Percentiles rank a stretch among this genome's conserved stretches.
Evolutionary conservation across 2,113 vertebrate species (phyloP).

Genomic region (Ornithorhynchus anatinus): DNA sequence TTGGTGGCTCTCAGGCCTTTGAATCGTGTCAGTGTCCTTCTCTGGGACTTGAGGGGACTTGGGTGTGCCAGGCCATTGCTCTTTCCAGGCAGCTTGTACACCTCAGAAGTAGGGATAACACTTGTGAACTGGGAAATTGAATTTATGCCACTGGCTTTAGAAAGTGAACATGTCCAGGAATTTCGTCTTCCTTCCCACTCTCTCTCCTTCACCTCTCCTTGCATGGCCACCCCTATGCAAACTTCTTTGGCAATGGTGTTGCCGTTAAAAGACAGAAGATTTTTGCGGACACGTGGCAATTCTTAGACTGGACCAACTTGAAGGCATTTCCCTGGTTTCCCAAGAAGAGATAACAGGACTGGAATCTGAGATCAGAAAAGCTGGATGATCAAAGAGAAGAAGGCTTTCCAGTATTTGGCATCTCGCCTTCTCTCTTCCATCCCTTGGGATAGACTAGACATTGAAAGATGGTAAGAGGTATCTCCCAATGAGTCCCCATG

Average conservation of each 20-base stretch:
- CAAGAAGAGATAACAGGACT: neutral
- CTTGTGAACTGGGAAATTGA: no score
- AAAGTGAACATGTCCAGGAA: no score
- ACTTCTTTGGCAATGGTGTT: neutral
- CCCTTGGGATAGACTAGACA: neutral
- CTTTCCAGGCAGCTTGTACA: no score
- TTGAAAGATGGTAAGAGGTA: rapidly evolving
- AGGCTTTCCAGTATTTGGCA: rapidly evolving
- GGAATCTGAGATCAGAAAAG: neutral
- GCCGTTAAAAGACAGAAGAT: neutral
- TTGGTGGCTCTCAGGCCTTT: no score
- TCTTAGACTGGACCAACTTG: neutral
- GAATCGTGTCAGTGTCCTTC: no score
- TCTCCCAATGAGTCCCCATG: rapidly evolving
- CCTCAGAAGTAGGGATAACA: no score
- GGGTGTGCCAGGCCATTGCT: no score
- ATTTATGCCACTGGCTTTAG: no score
- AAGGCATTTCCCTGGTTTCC: neutral
- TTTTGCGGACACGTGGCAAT: neutral
- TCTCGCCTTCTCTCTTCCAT: rapidly evolving
- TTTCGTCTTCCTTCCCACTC: no score
- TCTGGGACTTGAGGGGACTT: no score
- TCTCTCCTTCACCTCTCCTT: neutral
- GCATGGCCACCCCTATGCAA: neutral
- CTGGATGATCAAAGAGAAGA: neutral